Conservation (phyloP, 2,888 invertebrate species). For the Leptothorax acervorum region DNA sequence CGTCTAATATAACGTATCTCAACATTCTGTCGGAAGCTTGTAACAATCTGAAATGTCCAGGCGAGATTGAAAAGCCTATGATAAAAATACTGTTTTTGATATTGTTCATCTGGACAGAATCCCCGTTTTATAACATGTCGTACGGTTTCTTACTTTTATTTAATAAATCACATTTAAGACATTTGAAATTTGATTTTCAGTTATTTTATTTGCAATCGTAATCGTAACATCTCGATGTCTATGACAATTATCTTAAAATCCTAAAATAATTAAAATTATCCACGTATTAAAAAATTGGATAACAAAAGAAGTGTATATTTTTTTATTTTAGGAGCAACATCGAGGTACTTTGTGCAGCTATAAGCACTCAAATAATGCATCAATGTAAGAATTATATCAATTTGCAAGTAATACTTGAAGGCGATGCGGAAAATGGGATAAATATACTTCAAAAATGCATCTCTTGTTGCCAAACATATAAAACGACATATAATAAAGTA, state of each 20-base stretch:
- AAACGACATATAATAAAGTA: slow-evolving; percentile 71
- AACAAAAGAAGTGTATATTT: not conserved
- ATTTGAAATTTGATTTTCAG: not conserved
- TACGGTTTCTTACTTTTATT: slow-evolving; percentile 29
- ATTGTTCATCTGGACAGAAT: slow-evolving; percentile 87
- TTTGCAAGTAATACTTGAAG: slow-evolving; percentile 86
- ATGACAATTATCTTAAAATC: not conserved
- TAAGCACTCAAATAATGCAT: slow-evolving; percentile 87
- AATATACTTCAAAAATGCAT: slow-evolving; percentile 85
- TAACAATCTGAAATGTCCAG: slow-evolving; percentile 84
- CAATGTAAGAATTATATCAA: slow-evolving; percentile 86
- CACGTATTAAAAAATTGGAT: not conserved
- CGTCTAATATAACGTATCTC: slow-evolving; percentile 87
- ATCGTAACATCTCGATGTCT: not conserved
- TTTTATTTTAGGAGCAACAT: slow-evolving; percentile 78
- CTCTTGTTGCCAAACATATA: slow-evolving; percentile 86
- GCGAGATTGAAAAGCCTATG: slow-evolving; percentile 85
- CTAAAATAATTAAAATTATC: not conserved
- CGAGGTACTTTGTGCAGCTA: slow-evolving; percentile 84
- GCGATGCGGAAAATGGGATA: slow-evolving; percentile 85
- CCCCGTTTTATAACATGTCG: slow-evolving; percentile 86
- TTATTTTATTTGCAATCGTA: not conserved
- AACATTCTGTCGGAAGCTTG: slow-evolving; percentile 86
- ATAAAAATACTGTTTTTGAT: slow-evolving; percentile 86
- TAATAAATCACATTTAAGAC: not conserved